Base-by-base conservation (phyloP, 2,113 vertebrate species). In the Cervus canadensis region DNA sequence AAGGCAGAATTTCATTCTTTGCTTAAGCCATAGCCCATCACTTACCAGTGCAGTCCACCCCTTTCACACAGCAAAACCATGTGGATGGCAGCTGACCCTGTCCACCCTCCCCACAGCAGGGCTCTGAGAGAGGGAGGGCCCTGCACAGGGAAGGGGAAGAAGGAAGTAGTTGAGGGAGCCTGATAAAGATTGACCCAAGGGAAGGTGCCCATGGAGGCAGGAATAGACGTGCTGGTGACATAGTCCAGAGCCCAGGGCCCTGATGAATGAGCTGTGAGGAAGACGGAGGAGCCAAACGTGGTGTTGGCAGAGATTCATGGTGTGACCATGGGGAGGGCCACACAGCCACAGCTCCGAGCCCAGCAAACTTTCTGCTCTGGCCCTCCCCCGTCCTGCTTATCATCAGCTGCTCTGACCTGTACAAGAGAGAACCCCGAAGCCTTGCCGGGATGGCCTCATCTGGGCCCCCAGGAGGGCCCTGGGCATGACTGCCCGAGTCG, bases 111-210 rank as follows among this genome's bases (percentile, higher is more conserved):
- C 95, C 13, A 10, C n/a, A 2, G 7, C 74, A n/a, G 92, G 10
- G 17, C 17, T 87, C 45, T 45, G 40, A 1, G 3, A 59, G 64
- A 8, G 71, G 3, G 21, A 19, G 50, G 12, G 45, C 81, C 43
- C 1, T 1, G 21, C 52, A 3, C 28, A 30, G 54, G 62, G 45
- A 28, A 52, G 19, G 40, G 64, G 48, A 48, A 85, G 54, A n/a
- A 43, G 85, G 95, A 98, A 97, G 94, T 48, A 6, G 64, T 84
- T 16, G 52, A 76, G 28, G 82, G 43, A 45, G 7, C 10, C 95
- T 30, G 57, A 67, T 88, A 95, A 96, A 78, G 88, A 94, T 76
- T 97, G 97, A 96, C 87, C 57, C 59, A 76, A 30, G 52, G 2
- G 40, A 43, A 81, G 50, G 57, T 2, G 6, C 50, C 62, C 67